Conservation (phyloP, 2,113 vertebrate genomes). For the Prionailurus bengalensis region DNA sequence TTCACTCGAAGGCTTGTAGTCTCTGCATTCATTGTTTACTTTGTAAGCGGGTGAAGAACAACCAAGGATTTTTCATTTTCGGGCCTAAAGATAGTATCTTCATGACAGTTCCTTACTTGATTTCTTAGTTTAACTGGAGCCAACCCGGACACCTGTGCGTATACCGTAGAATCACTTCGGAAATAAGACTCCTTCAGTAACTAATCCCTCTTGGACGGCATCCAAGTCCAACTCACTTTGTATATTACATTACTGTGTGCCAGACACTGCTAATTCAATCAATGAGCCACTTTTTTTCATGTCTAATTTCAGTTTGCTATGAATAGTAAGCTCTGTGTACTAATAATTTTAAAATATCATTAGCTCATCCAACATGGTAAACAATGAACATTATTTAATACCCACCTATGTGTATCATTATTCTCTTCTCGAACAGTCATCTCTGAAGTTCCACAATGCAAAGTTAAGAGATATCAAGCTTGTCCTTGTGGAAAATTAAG, state of each 20-base stretch:
- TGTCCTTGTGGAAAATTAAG: constrained; percentile 19
- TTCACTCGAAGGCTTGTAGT: constrained; percentile 3
- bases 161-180: constrained; percentile 6
- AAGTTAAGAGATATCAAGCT: constrained; percentile 40
- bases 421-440: constrained; percentile 45
- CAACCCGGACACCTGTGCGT: not conserved
- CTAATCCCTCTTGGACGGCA: constrained; percentile 52
- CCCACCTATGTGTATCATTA: constrained; percentile 39
- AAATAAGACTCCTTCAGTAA: constrained; percentile 62
- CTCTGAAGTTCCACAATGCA: constrained; percentile 41
- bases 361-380: constrained; percentile 55
- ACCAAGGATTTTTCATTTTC: constrained; percentile 51
- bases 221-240: constrained; percentile 66
- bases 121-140: not conserved
- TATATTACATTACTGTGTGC: constrained; percentile 66
- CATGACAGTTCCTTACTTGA: constrained; percentile 7
- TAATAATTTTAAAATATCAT: constrained; percentile 74
- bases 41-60: constrained; percentile 22
- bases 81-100: constrained; percentile 34
- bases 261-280: constrained; percentile 69
- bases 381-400: constrained; percentile 45
- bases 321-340: constrained; percentile 63
- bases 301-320: constrained; percentile 68
- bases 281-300: constrained; percentile 46
- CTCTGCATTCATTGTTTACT: constrained; percentile 1